Conservation (phyloP, 2,888 invertebrate species). For the Holacanthella duospinosa region DNA sequence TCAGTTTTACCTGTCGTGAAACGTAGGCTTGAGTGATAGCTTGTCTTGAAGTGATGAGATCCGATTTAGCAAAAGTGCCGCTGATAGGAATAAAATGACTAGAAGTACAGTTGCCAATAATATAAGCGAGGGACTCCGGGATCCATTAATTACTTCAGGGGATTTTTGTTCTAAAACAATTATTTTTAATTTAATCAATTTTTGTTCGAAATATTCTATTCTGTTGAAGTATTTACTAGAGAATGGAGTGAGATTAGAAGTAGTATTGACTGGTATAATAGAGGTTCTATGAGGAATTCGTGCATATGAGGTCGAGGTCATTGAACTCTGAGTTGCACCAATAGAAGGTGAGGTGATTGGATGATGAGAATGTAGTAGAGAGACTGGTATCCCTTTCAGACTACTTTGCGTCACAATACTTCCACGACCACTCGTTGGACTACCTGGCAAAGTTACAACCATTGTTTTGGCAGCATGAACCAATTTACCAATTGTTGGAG, state of each 20-base stretch:
- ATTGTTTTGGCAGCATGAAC: conserved; percentile 17
- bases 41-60: conserved; percentile 45
- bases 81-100: conserved; percentile 50
- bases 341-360: not conserved
- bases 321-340: not conserved
- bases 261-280: not conserved
- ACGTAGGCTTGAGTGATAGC: conserved; percentile 27
- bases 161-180: not conserved
- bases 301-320: conserved; percentile 8
- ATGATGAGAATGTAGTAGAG: not conserved
- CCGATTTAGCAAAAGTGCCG: conserved; percentile 50
- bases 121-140: conserved; percentile 46
- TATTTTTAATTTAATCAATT: too few species aligned
- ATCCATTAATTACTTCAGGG: not conserved
- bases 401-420: not conserved
- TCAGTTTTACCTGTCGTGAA: conserved; percentile 29
- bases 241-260: conserved; percentile 1
- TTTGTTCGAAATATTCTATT: conserved; percentile 5
- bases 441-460: conserved; percentile 1
- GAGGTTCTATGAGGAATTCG: conserved; percentile 6
- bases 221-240: conserved; percentile 41
- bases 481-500: conserved; percentile 14
- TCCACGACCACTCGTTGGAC: conserved; percentile 5
- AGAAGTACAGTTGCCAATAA: conserved; percentile 49
- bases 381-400: not conserved